phyloP scores from a whole-genome alignment of 2,797 vertebrate genomes.

The Acipenser oxyrinchus region DNA sequence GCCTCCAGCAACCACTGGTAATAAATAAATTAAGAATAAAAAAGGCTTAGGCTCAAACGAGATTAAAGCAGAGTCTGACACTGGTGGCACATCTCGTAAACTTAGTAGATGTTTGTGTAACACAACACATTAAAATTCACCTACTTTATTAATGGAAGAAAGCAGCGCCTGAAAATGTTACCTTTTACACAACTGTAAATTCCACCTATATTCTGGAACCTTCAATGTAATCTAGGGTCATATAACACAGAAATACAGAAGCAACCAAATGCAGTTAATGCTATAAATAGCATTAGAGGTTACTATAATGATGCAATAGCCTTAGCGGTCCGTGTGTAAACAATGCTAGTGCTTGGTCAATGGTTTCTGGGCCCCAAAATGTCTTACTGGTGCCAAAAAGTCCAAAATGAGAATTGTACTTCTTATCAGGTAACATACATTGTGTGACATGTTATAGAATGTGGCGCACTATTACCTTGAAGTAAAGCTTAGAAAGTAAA shows the following conservation, averaged over 20 bases:
- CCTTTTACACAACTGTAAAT: background rate
- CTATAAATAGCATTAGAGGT: background rate
- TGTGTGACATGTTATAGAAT: too few species aligned
- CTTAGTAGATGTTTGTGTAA: conserved; percentile 51
- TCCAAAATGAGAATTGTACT: too few species aligned
- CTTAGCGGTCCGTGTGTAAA: background rate
- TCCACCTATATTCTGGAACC: background rate
- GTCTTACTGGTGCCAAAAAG: too few species aligned
- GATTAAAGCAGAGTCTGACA: conserved; percentile 49
- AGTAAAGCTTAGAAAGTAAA: too few species aligned
- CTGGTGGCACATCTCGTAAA: conserved; percentile 26
- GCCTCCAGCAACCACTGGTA: conserved; percentile 39
- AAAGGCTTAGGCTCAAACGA: conserved; percentile 35
- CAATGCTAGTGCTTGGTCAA: background rate
- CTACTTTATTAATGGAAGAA: background rate
- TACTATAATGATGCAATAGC: background rate
- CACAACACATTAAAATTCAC: conserved; percentile 37
- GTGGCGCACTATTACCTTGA: too few species aligned
- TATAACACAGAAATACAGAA: background rate
- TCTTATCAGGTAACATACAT: too few species aligned
- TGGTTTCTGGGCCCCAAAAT: background rate
- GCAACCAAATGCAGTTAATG: background rate
- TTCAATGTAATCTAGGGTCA: background rate
- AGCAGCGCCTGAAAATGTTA: background rate
- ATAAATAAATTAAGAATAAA: conserved; percentile 52